A percentile compares a stretch with the other conserved stretches of the same genome.
phyloP scores from a whole-genome alignment of 2,797 vertebrate species.

The Platyrinchus mystaceus region DNA sequence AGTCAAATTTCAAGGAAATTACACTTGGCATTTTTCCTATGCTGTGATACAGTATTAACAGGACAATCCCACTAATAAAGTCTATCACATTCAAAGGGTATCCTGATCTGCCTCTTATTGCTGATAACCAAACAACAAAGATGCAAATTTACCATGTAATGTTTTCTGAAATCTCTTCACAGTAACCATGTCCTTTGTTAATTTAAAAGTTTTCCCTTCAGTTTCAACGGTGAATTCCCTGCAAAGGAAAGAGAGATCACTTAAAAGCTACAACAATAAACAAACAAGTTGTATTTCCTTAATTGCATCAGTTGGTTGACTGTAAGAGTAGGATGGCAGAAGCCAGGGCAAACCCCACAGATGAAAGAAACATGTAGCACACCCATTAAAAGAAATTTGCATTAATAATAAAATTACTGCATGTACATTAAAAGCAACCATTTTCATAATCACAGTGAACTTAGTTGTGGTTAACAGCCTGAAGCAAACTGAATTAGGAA shows the following conservation, averaged over 20 bases:
- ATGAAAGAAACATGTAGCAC: neutral
- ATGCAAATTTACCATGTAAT: constrained; percentile 83
- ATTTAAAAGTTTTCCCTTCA: constrained; percentile 90
- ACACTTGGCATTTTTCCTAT: neutral
- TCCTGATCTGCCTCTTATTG: neutral
- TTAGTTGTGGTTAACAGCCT: neutral
- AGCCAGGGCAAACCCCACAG: neutral
- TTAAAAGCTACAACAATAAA: neutral
- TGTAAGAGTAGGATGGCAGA: neutral
- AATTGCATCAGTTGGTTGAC: neutral
- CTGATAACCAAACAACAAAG: neutral
- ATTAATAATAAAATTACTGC: neutral
- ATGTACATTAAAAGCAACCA: neutral
- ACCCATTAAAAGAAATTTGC: neutral
- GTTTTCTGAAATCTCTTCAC: constrained; percentile 97
- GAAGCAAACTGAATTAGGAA: neutral
- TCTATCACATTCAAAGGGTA: neutral
- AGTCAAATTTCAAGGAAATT: neutral
- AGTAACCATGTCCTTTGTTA: constrained; percentile 94
- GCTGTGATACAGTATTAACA: neutral
- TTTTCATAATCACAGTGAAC: neutral
- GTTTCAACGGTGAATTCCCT: constrained; percentile 95
- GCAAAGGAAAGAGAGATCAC: neutral
- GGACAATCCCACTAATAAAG: neutral
- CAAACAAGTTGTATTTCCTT: neutral